These are phyloP conservation scores for Coptodon rendalli DNA, from an alignment of 2,113 vertebrate species.

Conservation along the genomic window DNA sequence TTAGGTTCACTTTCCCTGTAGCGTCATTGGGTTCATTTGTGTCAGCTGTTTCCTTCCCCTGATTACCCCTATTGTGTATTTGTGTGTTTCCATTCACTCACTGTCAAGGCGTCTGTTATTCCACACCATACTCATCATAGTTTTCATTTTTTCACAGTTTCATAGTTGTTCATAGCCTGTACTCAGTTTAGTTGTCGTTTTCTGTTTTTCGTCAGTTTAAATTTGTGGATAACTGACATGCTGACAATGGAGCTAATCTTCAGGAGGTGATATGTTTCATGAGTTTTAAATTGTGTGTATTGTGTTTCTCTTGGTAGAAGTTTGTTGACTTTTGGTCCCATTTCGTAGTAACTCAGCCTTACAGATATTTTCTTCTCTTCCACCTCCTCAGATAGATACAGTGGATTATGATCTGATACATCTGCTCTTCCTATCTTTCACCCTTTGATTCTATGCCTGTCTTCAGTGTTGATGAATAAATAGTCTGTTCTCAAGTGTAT, in stretches of 20 bases:
- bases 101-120: not conserved
- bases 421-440: not conserved
- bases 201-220: not conserved
- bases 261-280: accelerated
- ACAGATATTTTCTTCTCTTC: not conserved
- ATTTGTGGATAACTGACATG: not conserved
- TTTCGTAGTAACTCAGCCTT: not conserved
- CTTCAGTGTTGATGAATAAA: not conserved
- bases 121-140: not conserved
- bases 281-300: not conserved
- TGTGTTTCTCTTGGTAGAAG: not conserved
- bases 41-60: too few relatives aligned
- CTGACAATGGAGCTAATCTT: not conserved
- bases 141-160: not conserved
- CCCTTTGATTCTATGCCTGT: accelerated
- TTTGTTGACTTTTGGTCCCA: not conserved
- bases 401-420: not conserved
- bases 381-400: not conserved
- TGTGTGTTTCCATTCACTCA: not conserved
- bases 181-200: too few relatives aligned
- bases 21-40: too few relatives aligned
- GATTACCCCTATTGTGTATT: too few relatives aligned
- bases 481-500: not conserved
- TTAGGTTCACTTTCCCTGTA: too few relatives aligned
- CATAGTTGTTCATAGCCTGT: not conserved